Evolutionary conservation across 2,888 invertebrate genomes (phyloP), one percentile per base, ranked within the genome.

Genomic region (Physocephala rufipes): DNA sequence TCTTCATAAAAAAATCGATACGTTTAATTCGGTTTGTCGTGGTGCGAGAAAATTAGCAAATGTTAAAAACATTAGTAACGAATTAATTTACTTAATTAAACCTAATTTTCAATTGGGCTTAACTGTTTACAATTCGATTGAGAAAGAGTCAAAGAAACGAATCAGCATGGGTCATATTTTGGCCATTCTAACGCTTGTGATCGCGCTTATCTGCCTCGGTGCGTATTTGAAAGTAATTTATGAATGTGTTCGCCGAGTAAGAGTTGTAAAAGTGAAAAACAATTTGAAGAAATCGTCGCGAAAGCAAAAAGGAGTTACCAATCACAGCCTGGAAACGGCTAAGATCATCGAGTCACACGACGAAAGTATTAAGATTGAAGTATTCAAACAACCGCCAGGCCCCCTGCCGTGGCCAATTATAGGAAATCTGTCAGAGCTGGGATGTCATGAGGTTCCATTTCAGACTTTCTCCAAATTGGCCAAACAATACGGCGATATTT

Each of bases 401-500:
- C 93, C 93, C 0, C 81, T 84, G 21, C 89, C 91, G 16, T 88
- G 88, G 86, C 94, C 94, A 0, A 76, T 94, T 0, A 86, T 94
- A 71, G 94, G 94, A 21, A 91, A 90, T 82, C 86, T 93, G 74
- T 91, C 92, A 81, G 87, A 91, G 24, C 82, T 94, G 66, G 90
- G 89, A 49, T 86, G 89, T 72, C 87, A 88, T 76, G 90, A 90
- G 66, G 89, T 89, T 3, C 93, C 94, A 0, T 93, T 93, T 78
- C 90, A 91, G 76, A 90, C 90, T 2, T 93, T 94, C 76, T 90
- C 91, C 0, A 89, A 88, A n/a, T 81, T 94, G 55, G 87, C 92
- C 2, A 89, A 90, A 78, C 85, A 87, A 19, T 93, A 92, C 80
- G 94, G 94, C 2, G 91, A 93, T 77, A 90, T 93, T 58, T 94